Evolutionary conservation across 2,797 vertebrate species (phyloP).

Genomic region (Gymnodraco acuticeps): DNA sequence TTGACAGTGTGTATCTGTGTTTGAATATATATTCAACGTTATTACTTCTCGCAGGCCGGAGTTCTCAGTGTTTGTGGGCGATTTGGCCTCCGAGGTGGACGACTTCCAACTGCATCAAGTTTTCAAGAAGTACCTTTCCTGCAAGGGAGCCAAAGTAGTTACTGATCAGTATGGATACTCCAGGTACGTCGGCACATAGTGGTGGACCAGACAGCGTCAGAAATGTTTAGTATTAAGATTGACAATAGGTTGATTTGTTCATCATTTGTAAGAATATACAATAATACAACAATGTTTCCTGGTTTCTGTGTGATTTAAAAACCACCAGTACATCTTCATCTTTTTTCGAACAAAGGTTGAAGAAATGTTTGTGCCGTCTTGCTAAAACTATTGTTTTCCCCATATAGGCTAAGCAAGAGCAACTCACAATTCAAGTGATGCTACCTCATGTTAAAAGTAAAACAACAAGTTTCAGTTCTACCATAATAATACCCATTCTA

Average conservation of each 20-base stretch:
- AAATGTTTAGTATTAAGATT: background rate
- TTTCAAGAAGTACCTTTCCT: slow-evolving; percentile 93
- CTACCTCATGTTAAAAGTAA: slow-evolving; percentile 93
- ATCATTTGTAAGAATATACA: slow-evolving; percentile 26
- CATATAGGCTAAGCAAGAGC: slow-evolving; percentile 92
- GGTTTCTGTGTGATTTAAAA: slow-evolving; percentile 54
- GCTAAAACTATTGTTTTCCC: slow-evolving; percentile 92
- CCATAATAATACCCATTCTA: slow-evolving; percentile 87
- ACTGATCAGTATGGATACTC: slow-evolving; percentile 93
- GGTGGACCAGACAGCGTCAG: background rate
- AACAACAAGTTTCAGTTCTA: slow-evolving; percentile 91
- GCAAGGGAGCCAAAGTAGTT: slow-evolving; percentile 94
- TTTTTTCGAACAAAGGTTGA: slow-evolving; percentile 73
- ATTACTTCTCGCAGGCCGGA: slow-evolving; percentile 82
- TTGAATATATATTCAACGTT: background rate
- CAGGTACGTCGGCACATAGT: slow-evolving; percentile 80
- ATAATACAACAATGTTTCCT: slow-evolving; percentile 33
- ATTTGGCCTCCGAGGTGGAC: slow-evolving; percentile 92
- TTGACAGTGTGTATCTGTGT: too few species aligned
- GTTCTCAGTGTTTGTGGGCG: slow-evolving; percentile 95
- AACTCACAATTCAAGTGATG: slow-evolving; percentile 92
- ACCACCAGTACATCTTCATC: slow-evolving; percentile 67
- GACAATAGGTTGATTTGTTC: slow-evolving; percentile 1
- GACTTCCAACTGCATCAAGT: slow-evolving; percentile 94
- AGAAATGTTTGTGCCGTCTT: slow-evolving; percentile 78